These are phyloP conservation scores for Naso thynnoides DNA, from an alignment of 2,797 vertebrate species.

Conservation along the genomic window DNA sequence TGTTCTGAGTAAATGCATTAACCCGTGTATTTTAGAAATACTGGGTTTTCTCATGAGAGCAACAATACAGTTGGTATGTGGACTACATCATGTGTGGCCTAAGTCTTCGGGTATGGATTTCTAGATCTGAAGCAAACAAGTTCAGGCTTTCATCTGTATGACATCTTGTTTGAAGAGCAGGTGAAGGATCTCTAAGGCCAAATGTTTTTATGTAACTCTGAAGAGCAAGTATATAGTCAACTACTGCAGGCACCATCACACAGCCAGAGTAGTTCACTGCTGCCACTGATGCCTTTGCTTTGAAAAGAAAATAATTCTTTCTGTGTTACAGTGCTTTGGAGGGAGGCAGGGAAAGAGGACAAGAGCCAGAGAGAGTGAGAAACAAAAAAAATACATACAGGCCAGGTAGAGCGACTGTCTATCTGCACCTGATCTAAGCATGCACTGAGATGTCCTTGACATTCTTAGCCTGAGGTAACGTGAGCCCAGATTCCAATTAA, in stretches of 20 bases:
- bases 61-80: no score
- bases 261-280: not conserved
- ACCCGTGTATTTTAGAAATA: not conserved
- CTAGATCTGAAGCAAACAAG: not conserved
- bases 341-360: no score
- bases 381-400: slow-evolving; percentile 7
- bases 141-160: not conserved
- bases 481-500: slow-evolving; percentile 80
- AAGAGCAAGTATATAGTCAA: not conserved
- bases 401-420: slow-evolving; percentile 19
- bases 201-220: not conserved
- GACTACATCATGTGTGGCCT: not conserved
- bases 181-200: not conserved
- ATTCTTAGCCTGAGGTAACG: slow-evolving; percentile 76
- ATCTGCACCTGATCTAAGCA: slow-evolving; percentile 60
- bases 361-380: not conserved
- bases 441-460: slow-evolving; percentile 67
- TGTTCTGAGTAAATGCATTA: no score
- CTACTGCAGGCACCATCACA: not conserved
- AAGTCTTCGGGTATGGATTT: not conserved
- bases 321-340: not conserved
- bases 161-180: not conserved
- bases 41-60: no score
- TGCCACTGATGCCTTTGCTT: not conserved
- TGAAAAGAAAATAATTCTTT: not conserved